These are phyloP conservation scores for Bombycilla garrulus DNA, from an alignment of 2,113 vertebrate genomes.

Conservation along the genomic window DNA sequence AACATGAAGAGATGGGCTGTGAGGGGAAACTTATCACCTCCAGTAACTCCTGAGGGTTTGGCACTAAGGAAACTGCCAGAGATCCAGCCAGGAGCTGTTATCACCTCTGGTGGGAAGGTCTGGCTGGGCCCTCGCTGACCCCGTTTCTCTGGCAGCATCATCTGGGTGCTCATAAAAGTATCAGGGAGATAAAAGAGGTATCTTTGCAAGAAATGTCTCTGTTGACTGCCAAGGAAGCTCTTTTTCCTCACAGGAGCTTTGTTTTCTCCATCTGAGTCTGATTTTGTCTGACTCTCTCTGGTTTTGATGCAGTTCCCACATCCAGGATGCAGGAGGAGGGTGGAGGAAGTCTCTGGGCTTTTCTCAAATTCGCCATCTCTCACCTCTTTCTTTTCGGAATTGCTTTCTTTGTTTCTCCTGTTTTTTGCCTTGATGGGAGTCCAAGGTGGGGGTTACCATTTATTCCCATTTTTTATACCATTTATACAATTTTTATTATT, in stretches of 20 bases:
- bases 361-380: not conserved
- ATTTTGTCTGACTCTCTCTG: not conserved
- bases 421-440: not conserved
- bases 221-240: not conserved
- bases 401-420: not conserved
- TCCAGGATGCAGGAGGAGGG: not conserved
- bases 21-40: not conserved
- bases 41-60: not conserved
- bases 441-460: not conserved
- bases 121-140: not conserved
- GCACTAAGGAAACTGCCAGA: not conserved
- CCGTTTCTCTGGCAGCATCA: not conserved
- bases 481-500: no score
- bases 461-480: not conserved
- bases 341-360: not conserved
- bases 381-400: not conserved
- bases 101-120: not conserved
- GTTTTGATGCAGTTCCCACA: not conserved
- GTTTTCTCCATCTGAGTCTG: not conserved
- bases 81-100: slow-evolving; percentile 2
- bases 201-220: not conserved
- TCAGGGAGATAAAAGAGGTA: not conserved
- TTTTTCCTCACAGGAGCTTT: not conserved
- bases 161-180: not conserved
- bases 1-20: not conserved